phyloP scores from a whole-genome alignment of 2,113 vertebrate genomes.

The Antennarius striatus region DNA sequence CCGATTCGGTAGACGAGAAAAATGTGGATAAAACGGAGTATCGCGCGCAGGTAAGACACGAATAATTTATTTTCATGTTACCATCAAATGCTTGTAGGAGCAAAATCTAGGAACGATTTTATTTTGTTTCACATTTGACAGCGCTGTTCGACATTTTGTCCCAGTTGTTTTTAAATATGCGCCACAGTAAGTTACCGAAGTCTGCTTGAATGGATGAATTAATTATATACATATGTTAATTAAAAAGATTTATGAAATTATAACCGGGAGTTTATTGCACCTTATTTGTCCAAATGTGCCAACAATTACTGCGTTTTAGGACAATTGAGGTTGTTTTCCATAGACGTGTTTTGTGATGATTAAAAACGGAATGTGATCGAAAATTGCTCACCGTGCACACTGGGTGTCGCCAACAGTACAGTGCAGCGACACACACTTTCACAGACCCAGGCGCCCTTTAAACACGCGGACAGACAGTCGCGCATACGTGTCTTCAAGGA shows the following conservation, averaged over 20 bases:
- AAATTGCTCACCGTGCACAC: slow-evolving; percentile 46
- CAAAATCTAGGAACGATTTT: neutral
- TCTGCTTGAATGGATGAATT: slow-evolving; percentile 24
- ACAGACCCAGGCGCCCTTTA: neutral
- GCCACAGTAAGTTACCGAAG: slow-evolving; percentile 67
- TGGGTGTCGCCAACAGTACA: slow-evolving; percentile 79
- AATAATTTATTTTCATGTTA: neutral
- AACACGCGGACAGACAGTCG: slow-evolving; percentile 1
- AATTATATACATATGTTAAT: neutral
- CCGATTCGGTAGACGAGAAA: slow-evolving; percentile 71
- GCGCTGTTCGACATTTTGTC: slow-evolving; percentile 13
- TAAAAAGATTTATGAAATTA: no score
- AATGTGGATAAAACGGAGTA: slow-evolving; percentile 83
- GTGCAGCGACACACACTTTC: slow-evolving; percentile 18
- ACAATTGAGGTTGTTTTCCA: neutral
- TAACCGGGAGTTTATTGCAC: neutral
- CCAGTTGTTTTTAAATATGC: slow-evolving; percentile 50
- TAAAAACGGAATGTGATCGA: slow-evolving; percentile 20
- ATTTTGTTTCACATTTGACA: slow-evolving; percentile 22
- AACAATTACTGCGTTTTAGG: neutral
- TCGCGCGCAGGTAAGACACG: slow-evolving; percentile 79
- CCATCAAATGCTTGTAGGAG: neutral
- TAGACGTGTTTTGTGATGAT: slow-evolving; percentile 33
- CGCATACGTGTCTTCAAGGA: slow-evolving; percentile 30
- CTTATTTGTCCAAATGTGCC: neutral